Evolutionary conservation across 2,797 vertebrate species (phyloP).

Genomic region (Nyctibius grandis): DNA sequence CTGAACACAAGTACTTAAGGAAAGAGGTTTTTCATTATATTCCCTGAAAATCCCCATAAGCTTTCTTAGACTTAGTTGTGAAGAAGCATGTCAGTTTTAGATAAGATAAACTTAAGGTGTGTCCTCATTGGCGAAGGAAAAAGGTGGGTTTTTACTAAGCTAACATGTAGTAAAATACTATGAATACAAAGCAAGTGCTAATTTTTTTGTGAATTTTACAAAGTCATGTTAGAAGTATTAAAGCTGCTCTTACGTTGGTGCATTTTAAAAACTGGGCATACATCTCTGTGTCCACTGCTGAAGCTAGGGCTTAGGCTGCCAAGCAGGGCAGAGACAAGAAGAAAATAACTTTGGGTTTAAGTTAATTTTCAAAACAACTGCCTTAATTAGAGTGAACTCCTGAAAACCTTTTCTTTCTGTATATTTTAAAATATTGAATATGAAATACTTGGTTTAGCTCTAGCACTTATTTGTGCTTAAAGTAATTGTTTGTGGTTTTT

Average conservation of each 20-base stretch:
- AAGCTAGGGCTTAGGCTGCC: not conserved
- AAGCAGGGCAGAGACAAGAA: not conserved
- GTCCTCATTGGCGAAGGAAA: not conserved
- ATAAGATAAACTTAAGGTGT: slow-evolving; percentile 16
- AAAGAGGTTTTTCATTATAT: not conserved
- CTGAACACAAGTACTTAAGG: not conserved
- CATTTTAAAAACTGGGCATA: not conserved
- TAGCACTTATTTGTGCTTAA: not conserved
- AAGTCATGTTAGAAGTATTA: not conserved
- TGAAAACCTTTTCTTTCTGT: not conserved
- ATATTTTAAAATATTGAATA: not conserved
- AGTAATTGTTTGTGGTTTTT: not conserved
- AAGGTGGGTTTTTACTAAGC: not conserved
- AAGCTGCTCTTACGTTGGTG: not conserved
- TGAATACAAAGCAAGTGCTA: not conserved
- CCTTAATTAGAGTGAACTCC: not conserved
- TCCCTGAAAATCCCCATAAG: not conserved
- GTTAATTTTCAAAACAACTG: not conserved
- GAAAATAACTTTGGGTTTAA: not conserved
- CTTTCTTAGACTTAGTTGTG: not conserved
- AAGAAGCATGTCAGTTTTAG: not conserved
- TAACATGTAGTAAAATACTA: not conserved
- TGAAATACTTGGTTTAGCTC: not conserved
- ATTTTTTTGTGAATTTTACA: not conserved
- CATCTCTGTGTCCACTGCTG: not conserved